Evolutionary conservation across 2,113 vertebrate genomes (phyloP).

Genomic region (Calonectris borealis): DNA sequence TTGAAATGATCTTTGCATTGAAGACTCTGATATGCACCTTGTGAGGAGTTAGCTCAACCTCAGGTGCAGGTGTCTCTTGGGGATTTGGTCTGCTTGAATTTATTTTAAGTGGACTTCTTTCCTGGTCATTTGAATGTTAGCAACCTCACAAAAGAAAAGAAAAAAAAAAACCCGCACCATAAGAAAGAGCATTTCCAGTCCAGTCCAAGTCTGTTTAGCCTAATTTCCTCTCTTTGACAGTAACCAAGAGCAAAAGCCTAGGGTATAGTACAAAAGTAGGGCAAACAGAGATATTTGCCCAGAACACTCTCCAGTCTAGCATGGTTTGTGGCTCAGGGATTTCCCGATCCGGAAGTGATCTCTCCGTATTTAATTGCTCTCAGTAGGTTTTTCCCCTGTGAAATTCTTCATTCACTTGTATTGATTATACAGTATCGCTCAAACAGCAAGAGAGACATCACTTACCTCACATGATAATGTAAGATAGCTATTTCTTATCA

Average conservation of each 20-base stretch:
- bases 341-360: not conserved
- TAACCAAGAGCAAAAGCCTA: not conserved
- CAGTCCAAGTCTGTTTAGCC: not conserved
- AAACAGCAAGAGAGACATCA: not conserved
- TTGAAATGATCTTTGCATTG: not conserved
- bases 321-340: not conserved
- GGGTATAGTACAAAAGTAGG: not conserved
- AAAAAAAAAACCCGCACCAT: not conserved
- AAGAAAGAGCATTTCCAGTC: not conserved
- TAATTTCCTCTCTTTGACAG: not conserved
- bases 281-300: not conserved
- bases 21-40: not conserved
- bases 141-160: not conserved
- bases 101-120: not conserved
- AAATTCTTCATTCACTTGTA: not conserved
- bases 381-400: not conserved
- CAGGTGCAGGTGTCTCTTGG: not conserved
- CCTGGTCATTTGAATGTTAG: not conserved
- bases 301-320: not conserved
- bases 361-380: not conserved
- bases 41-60: not conserved
- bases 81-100: not conserved
- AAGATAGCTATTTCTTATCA: not conserved
- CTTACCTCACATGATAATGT: not conserved
- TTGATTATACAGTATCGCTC: not conserved